phyloP scores from a whole-genome alignment of 2,797 vertebrate species.

The Natrix natrix region DNA sequence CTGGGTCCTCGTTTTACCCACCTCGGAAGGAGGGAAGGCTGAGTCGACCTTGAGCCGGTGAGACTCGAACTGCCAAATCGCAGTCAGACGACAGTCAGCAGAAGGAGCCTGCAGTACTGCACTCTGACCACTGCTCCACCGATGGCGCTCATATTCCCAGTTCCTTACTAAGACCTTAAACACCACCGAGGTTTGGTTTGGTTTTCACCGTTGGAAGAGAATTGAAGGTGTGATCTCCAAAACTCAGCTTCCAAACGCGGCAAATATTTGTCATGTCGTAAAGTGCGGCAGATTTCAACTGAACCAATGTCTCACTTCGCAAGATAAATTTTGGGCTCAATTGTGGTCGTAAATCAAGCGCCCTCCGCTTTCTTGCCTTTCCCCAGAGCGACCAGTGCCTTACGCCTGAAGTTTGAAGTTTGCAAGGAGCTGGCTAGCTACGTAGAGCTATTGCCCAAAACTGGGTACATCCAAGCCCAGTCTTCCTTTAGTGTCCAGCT shows the following conservation, averaged over 20 bases:
- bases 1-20: too few relatives aligned
- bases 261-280: slow-evolving; percentile 9
- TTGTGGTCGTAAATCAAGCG: too few relatives aligned
- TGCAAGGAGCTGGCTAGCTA: slow-evolving; percentile 84
- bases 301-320: background rate
- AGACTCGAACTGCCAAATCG: too few relatives aligned
- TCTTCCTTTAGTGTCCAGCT: slow-evolving; percentile 81
- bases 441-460: slow-evolving; percentile 87
- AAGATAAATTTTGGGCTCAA: background rate
- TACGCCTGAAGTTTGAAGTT: slow-evolving; percentile 84
- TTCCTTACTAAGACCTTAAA: slow-evolving; percentile 61
- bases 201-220: slow-evolving; percentile 63
- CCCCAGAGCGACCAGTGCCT: slow-evolving; percentile 78
- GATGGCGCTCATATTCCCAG: slow-evolving; percentile 42
- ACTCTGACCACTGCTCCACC: too few relatives aligned
- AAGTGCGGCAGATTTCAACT: background rate
- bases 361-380: rapidly evolving
- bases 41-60: too few relatives aligned
- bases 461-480: slow-evolving; percentile 79
- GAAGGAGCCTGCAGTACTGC: too few relatives aligned
- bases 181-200: slow-evolving; percentile 45
- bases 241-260: slow-evolving; percentile 65
- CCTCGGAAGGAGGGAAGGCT: too few relatives aligned
- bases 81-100: too few relatives aligned
- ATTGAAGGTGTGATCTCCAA: slow-evolving; percentile 68